phyloP scores from a whole-genome alignment of 2,888 invertebrate species.

The Helleia helle region DNA sequence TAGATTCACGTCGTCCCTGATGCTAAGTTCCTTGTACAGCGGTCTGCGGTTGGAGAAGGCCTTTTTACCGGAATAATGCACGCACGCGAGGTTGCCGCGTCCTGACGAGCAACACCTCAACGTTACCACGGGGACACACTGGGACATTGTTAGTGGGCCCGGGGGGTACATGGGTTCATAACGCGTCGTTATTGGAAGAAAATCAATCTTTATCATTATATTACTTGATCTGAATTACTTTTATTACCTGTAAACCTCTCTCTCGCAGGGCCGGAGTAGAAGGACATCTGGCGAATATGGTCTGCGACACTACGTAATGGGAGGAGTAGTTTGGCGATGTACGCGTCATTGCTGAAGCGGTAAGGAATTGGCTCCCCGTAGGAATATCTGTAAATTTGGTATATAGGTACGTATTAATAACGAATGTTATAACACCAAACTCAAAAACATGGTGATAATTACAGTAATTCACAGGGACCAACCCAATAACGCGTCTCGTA shows the following conservation, averaged over 20 bases:
- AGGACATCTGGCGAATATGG: slow-evolving; percentile 76
- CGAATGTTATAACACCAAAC: too few relatives aligned
- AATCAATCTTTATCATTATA: background rate
- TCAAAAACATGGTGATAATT: too few relatives aligned
- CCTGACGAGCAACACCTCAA: slow-evolving; percentile 75
- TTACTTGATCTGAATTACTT: background rate
- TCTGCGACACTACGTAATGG: slow-evolving; percentile 77
- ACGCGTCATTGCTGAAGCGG: slow-evolving; percentile 80
- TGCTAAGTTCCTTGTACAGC: slow-evolving; percentile 81
- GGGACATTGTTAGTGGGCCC: slow-evolving; percentile 41
- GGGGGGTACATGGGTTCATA: background rate
- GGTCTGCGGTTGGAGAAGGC: slow-evolving; percentile 84
- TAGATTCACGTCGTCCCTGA: slow-evolving; percentile 89
- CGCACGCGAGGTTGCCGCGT: slow-evolving; percentile 87
- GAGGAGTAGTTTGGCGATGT: slow-evolving; percentile 79
- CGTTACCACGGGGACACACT: slow-evolving; percentile 56
- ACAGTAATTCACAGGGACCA: too few relatives aligned
- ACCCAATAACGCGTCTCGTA: too few relatives aligned
- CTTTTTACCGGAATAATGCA: slow-evolving; percentile 88
- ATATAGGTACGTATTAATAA: too few relatives aligned
- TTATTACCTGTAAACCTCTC: slow-evolving; percentile 77
- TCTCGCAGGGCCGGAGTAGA: slow-evolving; percentile 79
- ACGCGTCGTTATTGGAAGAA: background rate
- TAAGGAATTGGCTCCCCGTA: slow-evolving; percentile 71
- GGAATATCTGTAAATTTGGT: slow-evolving; percentile 61